A percentile compares a stretch with the other conserved stretches of the same genome.
phyloP scores from a whole-genome alignment of 2,797 vertebrate species.

The Paratrypauchen microcephalus region DNA sequence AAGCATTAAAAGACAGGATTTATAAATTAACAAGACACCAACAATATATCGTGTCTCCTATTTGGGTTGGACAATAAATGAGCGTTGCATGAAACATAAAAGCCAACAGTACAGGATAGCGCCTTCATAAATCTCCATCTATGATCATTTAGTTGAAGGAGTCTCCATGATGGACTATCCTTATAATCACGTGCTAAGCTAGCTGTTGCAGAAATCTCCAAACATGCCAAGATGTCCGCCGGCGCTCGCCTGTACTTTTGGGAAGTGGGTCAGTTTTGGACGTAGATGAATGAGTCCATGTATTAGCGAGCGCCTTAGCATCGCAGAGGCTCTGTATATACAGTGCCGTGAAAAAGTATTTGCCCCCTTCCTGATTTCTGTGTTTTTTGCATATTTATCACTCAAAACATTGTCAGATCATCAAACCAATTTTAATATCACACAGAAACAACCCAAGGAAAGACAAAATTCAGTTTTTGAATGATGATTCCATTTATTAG shows the following conservation, averaged over 20 bases:
- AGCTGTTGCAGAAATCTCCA: constrained; percentile 42
- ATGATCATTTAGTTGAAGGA: constrained; percentile 45
- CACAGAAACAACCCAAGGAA: too few species aligned
- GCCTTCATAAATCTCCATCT: constrained; percentile 46
- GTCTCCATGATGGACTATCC: constrained; percentile 57
- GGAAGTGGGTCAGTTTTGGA: constrained; percentile 61
- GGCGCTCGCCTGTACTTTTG: constrained; percentile 50
- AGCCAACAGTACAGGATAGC: constrained; percentile 25
- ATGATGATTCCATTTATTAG: too few species aligned
- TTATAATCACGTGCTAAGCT: constrained; percentile 59
- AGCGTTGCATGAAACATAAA: constrained; percentile 9
- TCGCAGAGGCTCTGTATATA: constrained; percentile 22
- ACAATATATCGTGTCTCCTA: constrained; percentile 1
- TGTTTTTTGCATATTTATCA: too few species aligned
- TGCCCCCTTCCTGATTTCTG: too few species aligned
- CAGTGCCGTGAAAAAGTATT: too few species aligned
- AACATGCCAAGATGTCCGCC: constrained; percentile 25
- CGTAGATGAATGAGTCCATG: constrained; percentile 52
- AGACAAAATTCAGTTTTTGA: too few species aligned
- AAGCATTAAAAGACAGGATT: constrained; percentile 13
- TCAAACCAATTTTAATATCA: too few species aligned
- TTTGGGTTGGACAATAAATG: constrained; percentile 35
- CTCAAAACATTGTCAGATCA: too few species aligned
- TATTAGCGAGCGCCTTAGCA: constrained; percentile 41
- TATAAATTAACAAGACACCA: constrained; percentile 12